Evolutionary conservation across 2,113 vertebrate genomes (phyloP).

Genomic region (Leucoraja erinaceus): DNA sequence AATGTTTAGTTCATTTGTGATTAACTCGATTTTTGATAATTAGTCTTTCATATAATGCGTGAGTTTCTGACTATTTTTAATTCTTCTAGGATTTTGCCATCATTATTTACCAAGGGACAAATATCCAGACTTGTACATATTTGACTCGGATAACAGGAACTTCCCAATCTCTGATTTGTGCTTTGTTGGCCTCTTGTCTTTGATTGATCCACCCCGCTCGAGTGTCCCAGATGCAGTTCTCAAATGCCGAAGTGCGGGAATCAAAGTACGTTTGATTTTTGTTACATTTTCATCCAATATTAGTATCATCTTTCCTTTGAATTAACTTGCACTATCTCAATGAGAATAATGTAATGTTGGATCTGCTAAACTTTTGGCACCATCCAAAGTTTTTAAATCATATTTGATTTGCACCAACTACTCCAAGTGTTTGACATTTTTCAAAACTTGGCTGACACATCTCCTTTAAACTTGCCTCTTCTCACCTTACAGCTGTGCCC

Average conservation of each 20-base stretch:
- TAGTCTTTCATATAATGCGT: neutral
- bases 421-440: too few species aligned
- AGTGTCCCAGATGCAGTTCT: conserved; percentile 66
- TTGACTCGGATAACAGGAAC: conserved; percentile 62
- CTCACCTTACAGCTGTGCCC: too few species aligned
- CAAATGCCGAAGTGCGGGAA: conserved; percentile 69
- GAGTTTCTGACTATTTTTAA: neutral
- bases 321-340: neutral
- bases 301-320: neutral
- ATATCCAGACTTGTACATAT: conserved; percentile 59
- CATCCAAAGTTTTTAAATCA: neutral
- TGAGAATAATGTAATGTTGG: neutral
- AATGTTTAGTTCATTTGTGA: neutral
- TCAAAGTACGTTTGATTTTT: conserved; percentile 55
- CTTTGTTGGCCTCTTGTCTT: conserved; percentile 66
- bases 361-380: neutral
- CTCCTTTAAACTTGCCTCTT: too few species aligned
- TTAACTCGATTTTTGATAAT: neutral
- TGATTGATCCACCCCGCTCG: conserved; percentile 70
- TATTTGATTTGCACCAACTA: neutral
- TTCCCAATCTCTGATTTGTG: conserved; percentile 65
- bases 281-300: neutral
- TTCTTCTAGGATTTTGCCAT: conserved; percentile 64
- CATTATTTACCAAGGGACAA: conserved; percentile 60
- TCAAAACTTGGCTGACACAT: too few species aligned